These are phyloP conservation scores for Epizoanthus illoricatus DNA, from an alignment of 92 coral and sea anemone species.

Conservation along the genomic window DNA sequence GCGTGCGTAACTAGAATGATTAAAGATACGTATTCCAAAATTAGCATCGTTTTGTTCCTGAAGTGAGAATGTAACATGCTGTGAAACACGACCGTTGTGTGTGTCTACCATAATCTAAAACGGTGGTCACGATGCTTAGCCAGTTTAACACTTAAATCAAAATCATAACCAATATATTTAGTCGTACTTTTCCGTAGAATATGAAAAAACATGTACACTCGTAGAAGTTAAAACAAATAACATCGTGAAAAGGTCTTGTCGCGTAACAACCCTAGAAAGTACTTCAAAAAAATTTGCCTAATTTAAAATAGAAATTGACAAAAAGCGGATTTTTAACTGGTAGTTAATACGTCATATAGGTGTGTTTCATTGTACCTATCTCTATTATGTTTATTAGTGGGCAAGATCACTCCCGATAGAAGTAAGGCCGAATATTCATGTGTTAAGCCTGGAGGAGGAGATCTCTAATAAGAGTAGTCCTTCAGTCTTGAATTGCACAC, in stretches of 20 bases:
- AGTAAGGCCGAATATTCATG: constrained; percentile 3
- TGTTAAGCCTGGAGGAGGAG: constrained; percentile 2
- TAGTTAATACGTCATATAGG: constrained; percentile 33
- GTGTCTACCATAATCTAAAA: neutral
- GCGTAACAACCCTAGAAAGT: constrained; percentile 63
- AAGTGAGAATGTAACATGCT: neutral
- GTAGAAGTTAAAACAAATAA: constrained; percentile 17
- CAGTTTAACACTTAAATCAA: neutral
- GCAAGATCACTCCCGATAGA: neutral
- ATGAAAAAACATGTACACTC: neutral
- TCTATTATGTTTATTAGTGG: neutral
- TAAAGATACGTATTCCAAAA: neutral
- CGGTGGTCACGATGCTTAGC: neutral
- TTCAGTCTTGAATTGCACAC: constrained; percentile 37
- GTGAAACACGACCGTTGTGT: neutral
- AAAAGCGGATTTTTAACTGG: constrained; percentile 30
- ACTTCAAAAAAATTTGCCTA: constrained; percentile 65
- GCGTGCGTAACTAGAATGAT: neutral
- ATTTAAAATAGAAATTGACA: constrained; percentile 32
- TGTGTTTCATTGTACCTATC: constrained; percentile 18
- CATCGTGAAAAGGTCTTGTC: constrained; percentile 7
- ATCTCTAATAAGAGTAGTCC: neutral
- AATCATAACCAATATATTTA: neutral
- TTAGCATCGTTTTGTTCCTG: neutral
- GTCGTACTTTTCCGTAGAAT: constrained; percentile 1